These are phyloP conservation scores for Scytalopus superciliaris DNA, from an alignment of 2,113 vertebrate species.

Conservation along the genomic window DNA sequence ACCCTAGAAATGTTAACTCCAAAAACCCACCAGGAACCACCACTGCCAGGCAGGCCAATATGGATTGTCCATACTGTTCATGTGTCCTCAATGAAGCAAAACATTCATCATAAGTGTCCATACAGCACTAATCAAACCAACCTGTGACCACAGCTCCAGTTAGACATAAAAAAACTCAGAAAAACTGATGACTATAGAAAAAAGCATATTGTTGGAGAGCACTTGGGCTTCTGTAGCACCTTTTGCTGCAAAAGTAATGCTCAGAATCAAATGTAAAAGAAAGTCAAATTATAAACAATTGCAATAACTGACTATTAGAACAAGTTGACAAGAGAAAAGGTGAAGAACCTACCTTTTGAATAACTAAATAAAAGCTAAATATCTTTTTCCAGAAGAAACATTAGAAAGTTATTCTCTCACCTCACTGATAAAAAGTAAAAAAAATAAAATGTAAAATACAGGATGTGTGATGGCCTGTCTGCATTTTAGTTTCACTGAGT, in stretches of 20 bases:
- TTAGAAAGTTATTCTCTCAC: neutral
- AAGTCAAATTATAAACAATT: neutral
- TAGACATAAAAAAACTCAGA: neutral
- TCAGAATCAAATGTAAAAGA: neutral
- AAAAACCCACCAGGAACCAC: neutral
- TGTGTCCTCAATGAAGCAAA: neutral
- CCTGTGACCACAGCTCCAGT: rapidly evolving
- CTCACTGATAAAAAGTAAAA: neutral
- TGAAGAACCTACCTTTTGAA: neutral
- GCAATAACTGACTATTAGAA: neutral
- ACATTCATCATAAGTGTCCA: neutral
- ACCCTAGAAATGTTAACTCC: neutral
- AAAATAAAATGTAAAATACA: neutral
- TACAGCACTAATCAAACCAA: neutral
- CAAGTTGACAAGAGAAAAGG: neutral
- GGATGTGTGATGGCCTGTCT: neutral
- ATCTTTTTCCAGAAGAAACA: neutral
- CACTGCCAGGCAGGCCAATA: neutral
- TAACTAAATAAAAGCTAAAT: neutral
- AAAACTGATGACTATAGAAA: rapidly evolving
- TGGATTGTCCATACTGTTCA: neutral
- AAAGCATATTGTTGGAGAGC: neutral
- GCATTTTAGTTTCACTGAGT: neutral
- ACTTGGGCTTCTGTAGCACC: neutral
- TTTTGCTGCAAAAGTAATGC: neutral